Percentiles rank a stretch among this genome's conserved stretches.
phyloP scores from a whole-genome alignment of 1,140 invertebrate genomes.

The Lanistes nyassanus region DNA sequence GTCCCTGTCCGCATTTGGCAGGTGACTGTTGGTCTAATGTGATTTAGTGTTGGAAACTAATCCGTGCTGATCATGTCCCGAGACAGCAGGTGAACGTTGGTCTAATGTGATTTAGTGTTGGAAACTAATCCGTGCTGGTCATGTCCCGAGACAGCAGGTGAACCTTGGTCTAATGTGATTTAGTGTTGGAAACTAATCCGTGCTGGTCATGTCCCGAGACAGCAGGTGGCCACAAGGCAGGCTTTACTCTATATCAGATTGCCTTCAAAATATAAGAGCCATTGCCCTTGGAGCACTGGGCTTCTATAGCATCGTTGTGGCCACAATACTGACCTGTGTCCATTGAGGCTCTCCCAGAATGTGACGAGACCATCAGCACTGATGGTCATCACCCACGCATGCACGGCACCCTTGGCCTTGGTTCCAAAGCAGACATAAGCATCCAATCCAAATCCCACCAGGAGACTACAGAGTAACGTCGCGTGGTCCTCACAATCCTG shows the following conservation, averaged over 20 bases:
- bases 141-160: too few species aligned
- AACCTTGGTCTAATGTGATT: too few species aligned
- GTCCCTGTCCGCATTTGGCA: too few species aligned
- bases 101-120: too few species aligned
- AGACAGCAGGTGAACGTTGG: too few species aligned
- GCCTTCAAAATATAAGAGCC: background rate
- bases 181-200: too few species aligned
- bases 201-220: too few species aligned
- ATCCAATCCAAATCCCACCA: slow-evolving; percentile 69
- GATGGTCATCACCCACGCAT: slow-evolving; percentile 64
- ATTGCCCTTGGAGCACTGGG: background rate
- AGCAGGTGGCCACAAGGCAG: too few species aligned
- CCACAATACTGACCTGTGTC: slow-evolving; percentile 54
- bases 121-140: too few species aligned
- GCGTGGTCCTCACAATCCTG: slow-evolving; percentile 68
- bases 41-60: too few species aligned
- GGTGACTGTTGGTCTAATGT: too few species aligned
- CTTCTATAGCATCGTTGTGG: background rate
- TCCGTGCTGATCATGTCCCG: too few species aligned
- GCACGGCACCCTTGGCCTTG: slow-evolving; percentile 56
- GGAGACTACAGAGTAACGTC: slow-evolving; percentile 64
- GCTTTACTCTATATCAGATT: background rate
- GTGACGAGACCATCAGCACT: slow-evolving; percentile 59
- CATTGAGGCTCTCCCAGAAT: slow-evolving; percentile 67
- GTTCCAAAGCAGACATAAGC: slow-evolving; percentile 68